These are phyloP conservation scores for Drosophila triauraria DNA, from an alignment of 1,140 invertebrate genomes.

Conservation along the genomic window DNA sequence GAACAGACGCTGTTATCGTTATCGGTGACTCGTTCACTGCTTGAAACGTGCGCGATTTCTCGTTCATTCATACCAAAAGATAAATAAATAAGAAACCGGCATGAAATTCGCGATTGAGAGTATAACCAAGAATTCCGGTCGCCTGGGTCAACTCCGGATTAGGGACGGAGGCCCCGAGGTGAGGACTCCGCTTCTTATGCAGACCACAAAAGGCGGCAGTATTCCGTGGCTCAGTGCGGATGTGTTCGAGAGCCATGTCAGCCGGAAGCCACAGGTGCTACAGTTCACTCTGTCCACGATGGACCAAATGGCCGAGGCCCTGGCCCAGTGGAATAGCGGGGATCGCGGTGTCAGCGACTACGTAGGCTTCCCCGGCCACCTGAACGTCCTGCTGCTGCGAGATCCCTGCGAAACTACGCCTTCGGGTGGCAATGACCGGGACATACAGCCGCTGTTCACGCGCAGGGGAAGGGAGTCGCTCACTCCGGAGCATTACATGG, in stretches of 20 bases:
- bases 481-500: conserved; percentile 88
- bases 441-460: conserved; percentile 90
- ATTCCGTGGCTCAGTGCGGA: conserved; percentile 89
- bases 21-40: conserved; percentile 23
- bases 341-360: conserved; percentile 86
- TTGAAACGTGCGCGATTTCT: conserved; percentile 35
- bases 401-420: conserved; percentile 88
- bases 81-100: conserved; percentile 13
- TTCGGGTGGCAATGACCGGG: conserved; percentile 89
- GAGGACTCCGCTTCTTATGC: conserved; percentile 65
- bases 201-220: conserved; percentile 86
- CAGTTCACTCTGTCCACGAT: conserved; percentile 87
- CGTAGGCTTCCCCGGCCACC: conserved; percentile 87
- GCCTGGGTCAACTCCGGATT: conserved; percentile 85
- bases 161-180: conserved; percentile 72
- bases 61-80: conserved; percentile 1
- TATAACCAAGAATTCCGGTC: conserved; percentile 85
- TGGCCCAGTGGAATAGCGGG: conserved; percentile 85
- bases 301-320: conserved; percentile 86
- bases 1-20: conserved; percentile 4
- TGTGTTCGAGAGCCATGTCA: conserved; percentile 87
- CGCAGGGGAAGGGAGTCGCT: conserved; percentile 89
- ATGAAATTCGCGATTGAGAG: conserved; percentile 87
- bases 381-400: conserved; percentile 88
- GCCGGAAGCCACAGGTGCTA: conserved; percentile 86